Conservation (phyloP, 2,797 vertebrate species). For the Periparus ater region DNA sequence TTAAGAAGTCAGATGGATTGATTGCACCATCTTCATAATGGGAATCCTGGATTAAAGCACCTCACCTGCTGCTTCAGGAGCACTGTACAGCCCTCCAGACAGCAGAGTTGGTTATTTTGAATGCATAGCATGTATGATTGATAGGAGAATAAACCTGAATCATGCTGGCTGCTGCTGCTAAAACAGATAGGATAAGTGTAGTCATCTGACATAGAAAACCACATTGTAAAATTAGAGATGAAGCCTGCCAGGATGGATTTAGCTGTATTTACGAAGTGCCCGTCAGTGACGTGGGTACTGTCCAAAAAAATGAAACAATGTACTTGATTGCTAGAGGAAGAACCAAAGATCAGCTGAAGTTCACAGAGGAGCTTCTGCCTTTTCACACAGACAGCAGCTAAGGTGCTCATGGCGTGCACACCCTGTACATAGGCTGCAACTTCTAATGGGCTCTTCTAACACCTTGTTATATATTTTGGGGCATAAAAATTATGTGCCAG, state of each 20-base stretch:
- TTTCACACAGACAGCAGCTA: neutral
- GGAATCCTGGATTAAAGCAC: neutral
- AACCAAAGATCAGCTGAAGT: neutral
- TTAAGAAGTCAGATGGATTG: neutral
- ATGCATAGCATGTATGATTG: neutral
- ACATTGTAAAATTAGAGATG: neutral
- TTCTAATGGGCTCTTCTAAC: neutral
- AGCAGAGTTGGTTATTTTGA: neutral
- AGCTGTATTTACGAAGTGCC: neutral
- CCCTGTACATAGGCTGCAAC: rapidly evolving
- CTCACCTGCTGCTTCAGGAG: conserved; percentile 27
- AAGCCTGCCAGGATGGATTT: conserved; percentile 13
- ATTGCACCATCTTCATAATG: neutral
- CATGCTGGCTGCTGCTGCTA: neutral
- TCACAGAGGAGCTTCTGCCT: neutral
- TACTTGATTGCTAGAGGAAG: neutral
- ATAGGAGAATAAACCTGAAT: neutral
- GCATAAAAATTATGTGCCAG: neutral
- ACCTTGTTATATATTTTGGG: neutral
- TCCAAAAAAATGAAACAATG: neutral
- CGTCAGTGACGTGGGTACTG: neutral
- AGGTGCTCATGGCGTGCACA: neutral
- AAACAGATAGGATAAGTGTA: neutral
- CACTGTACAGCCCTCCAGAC: neutral
- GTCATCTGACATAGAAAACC: neutral